phyloP scores from a whole-genome alignment of 2,797 vertebrate genomes.

The Heterohyrax brucei region DNA sequence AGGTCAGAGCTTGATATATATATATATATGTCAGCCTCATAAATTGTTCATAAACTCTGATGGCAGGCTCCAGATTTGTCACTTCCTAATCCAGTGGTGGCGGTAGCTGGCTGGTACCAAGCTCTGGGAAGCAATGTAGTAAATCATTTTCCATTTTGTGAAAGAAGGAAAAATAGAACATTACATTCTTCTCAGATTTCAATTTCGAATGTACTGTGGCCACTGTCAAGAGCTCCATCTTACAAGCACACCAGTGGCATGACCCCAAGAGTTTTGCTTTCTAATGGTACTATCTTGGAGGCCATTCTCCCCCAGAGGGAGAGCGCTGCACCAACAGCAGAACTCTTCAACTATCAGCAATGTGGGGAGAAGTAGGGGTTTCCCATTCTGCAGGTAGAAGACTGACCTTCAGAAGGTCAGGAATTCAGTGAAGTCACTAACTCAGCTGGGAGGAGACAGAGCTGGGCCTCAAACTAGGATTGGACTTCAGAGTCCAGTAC shows the following conservation, averaged over 20 bases:
- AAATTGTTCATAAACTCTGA: conserved; percentile 69
- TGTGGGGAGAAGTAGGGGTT: neutral
- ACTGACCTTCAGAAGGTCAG: neutral
- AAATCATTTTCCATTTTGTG: conserved; percentile 65
- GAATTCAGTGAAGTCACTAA: conserved; percentile 14
- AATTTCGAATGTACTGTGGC: conserved; percentile 49
- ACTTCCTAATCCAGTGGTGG: conserved; percentile 46
- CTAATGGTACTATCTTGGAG: neutral
- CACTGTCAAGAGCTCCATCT: conserved; percentile 53
- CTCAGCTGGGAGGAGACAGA: neutral
- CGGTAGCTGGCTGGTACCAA: conserved; percentile 56
- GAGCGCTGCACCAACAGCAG: neutral
- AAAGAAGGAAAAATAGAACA: conserved; percentile 72
- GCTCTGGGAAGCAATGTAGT: conserved; percentile 48
- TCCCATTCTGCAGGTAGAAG: neutral
- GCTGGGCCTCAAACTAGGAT: neutral
- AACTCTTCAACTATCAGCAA: neutral
- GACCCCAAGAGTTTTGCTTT: neutral
- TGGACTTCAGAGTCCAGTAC: neutral
- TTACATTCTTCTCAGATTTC: conserved; percentile 68
- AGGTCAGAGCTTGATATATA: conserved; percentile 27
- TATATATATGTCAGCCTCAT: conserved; percentile 47
- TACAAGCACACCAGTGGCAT: neutral
- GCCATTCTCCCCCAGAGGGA: neutral
- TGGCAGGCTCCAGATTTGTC: conserved; percentile 47